Evolutionary conservation across 1,140 invertebrate species (phyloP), one percentile per base, ranked within the genome.

Genomic region (Pseudoatta argentina): DNA sequence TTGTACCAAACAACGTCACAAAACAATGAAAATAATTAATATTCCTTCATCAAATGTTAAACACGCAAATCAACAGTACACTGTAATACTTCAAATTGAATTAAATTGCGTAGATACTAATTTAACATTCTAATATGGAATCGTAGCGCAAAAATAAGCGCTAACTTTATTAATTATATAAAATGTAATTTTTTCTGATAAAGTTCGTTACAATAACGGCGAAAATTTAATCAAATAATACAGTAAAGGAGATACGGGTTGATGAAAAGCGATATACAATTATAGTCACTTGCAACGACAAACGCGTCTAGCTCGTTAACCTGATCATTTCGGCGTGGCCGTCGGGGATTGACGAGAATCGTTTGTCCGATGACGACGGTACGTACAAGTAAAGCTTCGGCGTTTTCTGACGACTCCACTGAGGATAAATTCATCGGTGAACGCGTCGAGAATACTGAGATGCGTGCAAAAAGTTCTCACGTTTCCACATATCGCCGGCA

Each of bases 1-100:
- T 5, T 2, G 34, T 2, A 14, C 8, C 21, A 81, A 69, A 55
- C n/a, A 18, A 18, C 24, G 21, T 51, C 44, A 59, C 14, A 75
- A 73, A 72, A 57, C 30, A 69, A 57, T 14, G n/a, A 39, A 81
- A 81, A 71, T 71, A 71, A 81, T 81, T 81, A 39, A 71, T 81
- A 71, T 71, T 39, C 21, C 21, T 14, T 24, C n/a, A 44, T 81
- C 16, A 66, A 53, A 57, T 44, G 57, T 71, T 71, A 55, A 81
- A 59, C 34, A 44, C 7, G 48, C 8, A 5, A 71, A 12, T 21
- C 4, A 66, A 34, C 39, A 34, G 27, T 1, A 18, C 14, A 6
- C 1, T 39, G 21, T 14, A 18, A 69, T 71, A 10, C 39, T 48
- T 67, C 21, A 69, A 39, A 18, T 18, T 66, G 2, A 71, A 71